Percentiles rank a stretch among this genome's conserved stretches.
phyloP scores from a whole-genome alignment of 2,797 vertebrate genomes.

The Pagetopsis macropterus region DNA sequence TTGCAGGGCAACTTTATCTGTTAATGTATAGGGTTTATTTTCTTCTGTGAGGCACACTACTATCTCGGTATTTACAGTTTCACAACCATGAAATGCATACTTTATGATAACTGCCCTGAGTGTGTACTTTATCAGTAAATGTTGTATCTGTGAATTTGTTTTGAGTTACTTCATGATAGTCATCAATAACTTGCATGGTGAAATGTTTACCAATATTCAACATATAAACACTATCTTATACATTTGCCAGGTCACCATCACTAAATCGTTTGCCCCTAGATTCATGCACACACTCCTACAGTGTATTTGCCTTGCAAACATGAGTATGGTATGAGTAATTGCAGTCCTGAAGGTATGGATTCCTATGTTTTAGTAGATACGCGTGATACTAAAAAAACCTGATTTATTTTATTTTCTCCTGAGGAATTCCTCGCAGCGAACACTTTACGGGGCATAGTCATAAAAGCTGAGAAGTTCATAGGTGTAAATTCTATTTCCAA shows the following conservation, averaged over 20 bases:
- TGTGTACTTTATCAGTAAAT: constrained; percentile 25
- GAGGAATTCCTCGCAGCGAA: constrained; percentile 14
- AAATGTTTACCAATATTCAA: constrained; percentile 44
- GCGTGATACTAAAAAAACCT: constrained; percentile 13
- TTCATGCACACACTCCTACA: constrained; percentile 22
- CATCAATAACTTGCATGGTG: constrained; percentile 24
- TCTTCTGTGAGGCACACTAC: constrained; percentile 35
- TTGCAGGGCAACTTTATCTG: constrained; percentile 22
- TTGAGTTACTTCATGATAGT: constrained; percentile 22
- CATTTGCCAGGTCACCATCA: constrained; percentile 15
- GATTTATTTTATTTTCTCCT: constrained; percentile 1
- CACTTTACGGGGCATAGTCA: not conserved
- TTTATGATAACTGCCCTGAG: constrained; percentile 30
- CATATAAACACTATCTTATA: constrained; percentile 11
- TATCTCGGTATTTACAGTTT: constrained; percentile 29
- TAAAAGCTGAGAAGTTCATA: constrained; percentile 18
- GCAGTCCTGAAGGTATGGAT: constrained; percentile 40
- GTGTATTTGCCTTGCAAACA: constrained; percentile 42
- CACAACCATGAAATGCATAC: constrained; percentile 8
- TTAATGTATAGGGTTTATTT: constrained; percentile 34
- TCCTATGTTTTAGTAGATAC: constrained; percentile 51
- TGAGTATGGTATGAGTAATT: constrained; percentile 40
- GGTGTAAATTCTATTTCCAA: not conserved
- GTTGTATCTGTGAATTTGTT: constrained; percentile 20
- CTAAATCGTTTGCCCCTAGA: constrained; percentile 5